A percentile compares a stretch with the other conserved stretches of the same genome.
Evolutionary conservation across 2,797 vertebrate genomes (phyloP).

Genomic region (Alca torda): DNA sequence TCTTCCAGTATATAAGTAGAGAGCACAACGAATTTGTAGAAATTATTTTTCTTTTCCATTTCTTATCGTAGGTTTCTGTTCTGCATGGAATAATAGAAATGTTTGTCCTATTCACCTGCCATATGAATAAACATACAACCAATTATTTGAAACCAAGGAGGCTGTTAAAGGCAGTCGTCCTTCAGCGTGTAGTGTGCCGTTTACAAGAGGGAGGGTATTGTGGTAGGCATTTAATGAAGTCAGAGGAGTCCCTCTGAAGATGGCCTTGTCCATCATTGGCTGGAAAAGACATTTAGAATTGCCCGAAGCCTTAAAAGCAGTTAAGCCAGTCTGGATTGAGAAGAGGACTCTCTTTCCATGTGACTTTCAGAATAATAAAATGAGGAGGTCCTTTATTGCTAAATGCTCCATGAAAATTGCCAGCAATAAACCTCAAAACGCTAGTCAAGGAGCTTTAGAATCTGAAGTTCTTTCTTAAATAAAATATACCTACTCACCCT

Average conservation of each 20-base stretch:
- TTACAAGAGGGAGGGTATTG: background rate
- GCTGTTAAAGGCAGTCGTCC: fast-evolving
- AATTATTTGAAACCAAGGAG: background rate
- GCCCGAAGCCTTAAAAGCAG: background rate
- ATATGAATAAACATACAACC: background rate
- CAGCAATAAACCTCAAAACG: slow-evolving; percentile 3
- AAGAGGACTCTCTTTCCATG: background rate
- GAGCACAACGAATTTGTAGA: background rate
- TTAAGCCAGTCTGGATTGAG: background rate
- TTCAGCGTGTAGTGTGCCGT: background rate
- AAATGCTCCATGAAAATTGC: slow-evolving; percentile 37
- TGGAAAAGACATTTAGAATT: background rate
- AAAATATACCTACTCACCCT: background rate
- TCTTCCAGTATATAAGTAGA: background rate
- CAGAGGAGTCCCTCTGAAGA: background rate
- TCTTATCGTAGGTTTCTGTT: background rate
- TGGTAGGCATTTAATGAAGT: background rate
- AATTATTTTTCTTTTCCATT: background rate
- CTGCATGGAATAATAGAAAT: background rate
- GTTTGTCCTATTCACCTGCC: background rate
- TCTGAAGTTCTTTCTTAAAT: background rate
- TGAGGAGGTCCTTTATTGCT: background rate
- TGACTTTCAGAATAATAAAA: slow-evolving; percentile 15
- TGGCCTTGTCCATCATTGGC: background rate
- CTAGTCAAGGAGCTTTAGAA: background rate